phyloP scores from a whole-genome alignment of 2,888 invertebrate genomes.

The Dicyrtomina minuta region DNA sequence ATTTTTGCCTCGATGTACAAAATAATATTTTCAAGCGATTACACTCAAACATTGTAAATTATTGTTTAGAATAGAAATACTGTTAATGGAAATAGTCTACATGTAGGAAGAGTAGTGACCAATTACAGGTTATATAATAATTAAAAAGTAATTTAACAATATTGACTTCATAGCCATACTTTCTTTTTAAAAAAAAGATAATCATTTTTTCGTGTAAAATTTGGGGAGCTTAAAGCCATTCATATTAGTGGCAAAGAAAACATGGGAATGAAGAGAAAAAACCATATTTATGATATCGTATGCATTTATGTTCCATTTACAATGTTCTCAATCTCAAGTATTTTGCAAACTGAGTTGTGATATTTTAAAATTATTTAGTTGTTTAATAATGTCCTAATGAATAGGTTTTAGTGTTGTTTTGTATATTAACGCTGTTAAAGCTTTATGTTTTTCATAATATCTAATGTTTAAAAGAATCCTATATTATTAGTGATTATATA shows the following conservation, averaged over 20 bases:
- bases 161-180: not conserved
- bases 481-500: no score
- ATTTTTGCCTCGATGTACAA: no score
- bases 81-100: no score
- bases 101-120: not conserved
- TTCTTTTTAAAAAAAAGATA: not conserved
- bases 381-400: no score
- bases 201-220: not conserved
- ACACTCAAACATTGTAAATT: no score
- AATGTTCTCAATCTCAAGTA: conserved; percentile 30
- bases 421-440: no score
- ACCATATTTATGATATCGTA: not conserved
- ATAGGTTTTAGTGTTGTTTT: no score
- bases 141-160: not conserved
- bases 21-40: no score
- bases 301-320: conserved; percentile 25
- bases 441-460: no score
- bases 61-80: no score
- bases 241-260: not conserved
- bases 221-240: no score
- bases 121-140: not conserved
- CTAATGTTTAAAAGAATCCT: no score
- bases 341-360: conserved; percentile 37
- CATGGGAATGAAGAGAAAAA: not conserved
- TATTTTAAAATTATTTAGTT: conserved; percentile 28